Evolutionary conservation across 2,113 vertebrate species (phyloP), one percentile per base, ranked within the genome.

Genomic region (Panurus biarmicus): DNA sequence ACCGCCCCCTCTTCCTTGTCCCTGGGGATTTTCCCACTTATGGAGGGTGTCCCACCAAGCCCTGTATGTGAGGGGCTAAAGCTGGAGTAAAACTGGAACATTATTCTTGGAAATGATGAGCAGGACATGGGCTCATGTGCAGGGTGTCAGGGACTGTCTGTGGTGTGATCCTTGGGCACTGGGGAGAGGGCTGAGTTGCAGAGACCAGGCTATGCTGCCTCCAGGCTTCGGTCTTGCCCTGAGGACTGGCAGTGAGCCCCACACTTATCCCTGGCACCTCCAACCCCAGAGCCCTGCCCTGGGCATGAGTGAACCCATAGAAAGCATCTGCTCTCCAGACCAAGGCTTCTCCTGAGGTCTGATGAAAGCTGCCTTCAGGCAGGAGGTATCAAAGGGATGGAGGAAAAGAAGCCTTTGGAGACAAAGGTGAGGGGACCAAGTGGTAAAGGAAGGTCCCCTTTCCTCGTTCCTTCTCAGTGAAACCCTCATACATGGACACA

Each of bases 41-140:
- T 11, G 25, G 25, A 85, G 10, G 12, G 20, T 73, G 29, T 83
- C 67, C 54, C 42, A 92, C 18, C 25, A 57, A 88, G 14, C 36
- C 54, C 50, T 83, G 58, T n/a, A 24, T 29, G 6, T 3, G 4
- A 76, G 75, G 12, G 25, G 33, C 35, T 44, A 64, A 69, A 90
- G 40, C 76, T 74, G 53, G 40, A 61, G 42, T 57, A 57, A 88
- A 92, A 62, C 31, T 50, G 38, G n/a, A 77, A 29, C 20, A 26
- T 80, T 83, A 13, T 38, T 53, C 25, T 70, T 57, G 18, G 47
- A 89, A 88, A 42, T 24, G 38, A 76, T 11, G 17, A 62, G 36
- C 40, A 85, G 36, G 53, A 79, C 45, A 33, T 0, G 0, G 33
- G 36, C 12, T 93, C 2, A 0, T 36, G 23, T 58, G 42, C 54